Evolutionary conservation across 2,888 invertebrate genomes (phyloP).

Genomic region (Xanthostigma xanthostigma): DNA sequence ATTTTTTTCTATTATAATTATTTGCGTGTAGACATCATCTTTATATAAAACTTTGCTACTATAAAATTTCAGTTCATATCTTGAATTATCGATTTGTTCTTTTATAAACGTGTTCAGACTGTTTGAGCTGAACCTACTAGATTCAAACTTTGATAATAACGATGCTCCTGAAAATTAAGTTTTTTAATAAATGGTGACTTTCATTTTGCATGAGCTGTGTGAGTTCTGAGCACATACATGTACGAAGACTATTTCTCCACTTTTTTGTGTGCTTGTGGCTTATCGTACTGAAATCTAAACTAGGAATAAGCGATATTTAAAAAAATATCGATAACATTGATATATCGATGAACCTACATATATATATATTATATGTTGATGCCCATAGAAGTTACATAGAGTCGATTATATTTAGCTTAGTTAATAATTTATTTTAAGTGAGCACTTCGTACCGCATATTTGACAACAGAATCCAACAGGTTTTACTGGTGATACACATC

Average conservation of each 20-base stretch:
- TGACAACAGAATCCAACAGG: constrained; percentile 8
- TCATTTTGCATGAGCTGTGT: not conserved
- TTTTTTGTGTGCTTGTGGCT: no score
- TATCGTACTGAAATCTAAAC: not conserved
- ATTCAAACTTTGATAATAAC: constrained; percentile 5
- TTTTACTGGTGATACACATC: constrained; percentile 6
- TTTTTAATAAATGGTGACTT: not conserved
- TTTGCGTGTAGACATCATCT: constrained; percentile 5
- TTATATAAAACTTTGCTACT: constrained; percentile 2
- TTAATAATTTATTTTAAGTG: no score
- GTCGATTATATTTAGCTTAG: no score
- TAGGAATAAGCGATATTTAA: not conserved
- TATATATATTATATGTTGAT: no score
- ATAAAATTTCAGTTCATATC: constrained; percentile 2
- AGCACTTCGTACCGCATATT: constrained; percentile 5
- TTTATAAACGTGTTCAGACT: constrained; percentile 1
- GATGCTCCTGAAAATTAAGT: constrained; percentile 5
- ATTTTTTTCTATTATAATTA: constrained; percentile 5
- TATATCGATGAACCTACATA: no score
- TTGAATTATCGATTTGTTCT: constrained; percentile 1
- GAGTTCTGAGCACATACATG: not conserved
- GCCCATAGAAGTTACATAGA: no score
- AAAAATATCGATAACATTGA: no score
- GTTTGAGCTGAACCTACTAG: constrained; percentile 3
- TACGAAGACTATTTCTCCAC: not conserved